phyloP scores from a whole-genome alignment of 30 jellyfish, hydroid and myxozoan genomes.

The Clytia hemisphaerica region DNA sequence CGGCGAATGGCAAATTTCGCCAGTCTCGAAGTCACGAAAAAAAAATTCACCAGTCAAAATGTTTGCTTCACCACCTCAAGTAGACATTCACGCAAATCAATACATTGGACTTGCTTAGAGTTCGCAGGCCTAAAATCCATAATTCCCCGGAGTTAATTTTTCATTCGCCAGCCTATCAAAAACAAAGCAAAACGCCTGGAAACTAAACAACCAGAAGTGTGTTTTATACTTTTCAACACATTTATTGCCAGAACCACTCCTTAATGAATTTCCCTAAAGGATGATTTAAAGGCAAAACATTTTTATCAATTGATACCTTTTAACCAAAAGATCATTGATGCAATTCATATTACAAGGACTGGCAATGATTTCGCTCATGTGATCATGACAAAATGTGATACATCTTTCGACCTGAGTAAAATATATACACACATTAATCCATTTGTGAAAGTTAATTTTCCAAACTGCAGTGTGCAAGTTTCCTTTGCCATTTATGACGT shows the following conservation, averaged over 20 bases:
- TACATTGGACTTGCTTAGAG: too few relatives aligned
- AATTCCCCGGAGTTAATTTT: too few relatives aligned
- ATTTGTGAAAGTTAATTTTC: background rate
- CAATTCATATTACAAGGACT: conserved; percentile 86
- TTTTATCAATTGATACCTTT: conserved; percentile 48
- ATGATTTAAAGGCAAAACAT: too few relatives aligned
- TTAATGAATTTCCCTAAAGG: too few relatives aligned
- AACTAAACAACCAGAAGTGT: background rate
- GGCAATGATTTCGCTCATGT: conserved; percentile 68
- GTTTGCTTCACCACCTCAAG: background rate
- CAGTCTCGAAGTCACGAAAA: background rate
- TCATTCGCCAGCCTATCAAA: too few relatives aligned
- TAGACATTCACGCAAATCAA: too few relatives aligned
- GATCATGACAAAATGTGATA: conserved; percentile 46
- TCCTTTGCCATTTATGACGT: too few relatives aligned
- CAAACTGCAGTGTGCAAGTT: background rate
- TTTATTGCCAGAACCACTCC: too few relatives aligned
- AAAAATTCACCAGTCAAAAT: background rate
- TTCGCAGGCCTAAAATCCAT: too few relatives aligned
- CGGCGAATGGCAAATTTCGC: too few relatives aligned
- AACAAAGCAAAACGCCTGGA: background rate
- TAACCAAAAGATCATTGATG: conserved; percentile 66
- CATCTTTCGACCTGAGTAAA: conserved; percentile 66
- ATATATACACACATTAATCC: conserved; percentile 10
- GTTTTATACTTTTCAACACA: too few relatives aligned